Evolutionary conservation across 2,113 vertebrate genomes (phyloP).

Genomic region (Chloropsis cyanopogon): DNA sequence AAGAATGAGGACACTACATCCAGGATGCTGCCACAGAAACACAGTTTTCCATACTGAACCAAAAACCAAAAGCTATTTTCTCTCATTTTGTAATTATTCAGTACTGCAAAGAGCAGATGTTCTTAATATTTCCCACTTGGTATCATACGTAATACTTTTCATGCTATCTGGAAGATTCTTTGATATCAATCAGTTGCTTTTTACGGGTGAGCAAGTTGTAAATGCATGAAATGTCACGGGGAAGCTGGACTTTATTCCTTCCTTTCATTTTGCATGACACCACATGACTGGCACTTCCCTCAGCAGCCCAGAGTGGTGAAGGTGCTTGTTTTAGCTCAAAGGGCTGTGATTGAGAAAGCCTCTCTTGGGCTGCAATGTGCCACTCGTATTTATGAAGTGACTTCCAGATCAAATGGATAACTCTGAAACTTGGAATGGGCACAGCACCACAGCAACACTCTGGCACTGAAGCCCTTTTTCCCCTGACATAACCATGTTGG

Average conservation of each 20-base stretch:
- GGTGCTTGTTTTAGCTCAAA: neutral
- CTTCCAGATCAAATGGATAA: neutral
- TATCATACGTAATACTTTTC: neutral
- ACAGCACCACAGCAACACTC: accelerated
- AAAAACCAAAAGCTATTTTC: neutral
- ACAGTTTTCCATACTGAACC: neutral
- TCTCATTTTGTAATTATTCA: neutral
- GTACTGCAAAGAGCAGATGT: neutral
- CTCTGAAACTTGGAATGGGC: neutral
- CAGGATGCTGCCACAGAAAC: neutral
- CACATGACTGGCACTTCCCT: neutral
- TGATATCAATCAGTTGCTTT: neutral
- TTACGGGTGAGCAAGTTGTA: neutral
- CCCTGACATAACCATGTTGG: accelerated
- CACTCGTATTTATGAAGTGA: neutral
- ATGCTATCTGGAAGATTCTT: neutral
- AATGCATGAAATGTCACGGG: neutral
- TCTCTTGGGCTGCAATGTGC: neutral
- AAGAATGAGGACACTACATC: neutral
- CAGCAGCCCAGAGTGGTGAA: neutral
- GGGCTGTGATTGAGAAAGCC: neutral
- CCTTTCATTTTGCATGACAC: neutral
- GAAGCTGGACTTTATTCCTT: neutral
- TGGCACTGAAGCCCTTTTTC: neutral
- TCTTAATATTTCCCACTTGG: neutral